Base-by-base conservation (phyloP, 1,140 invertebrate genomes). In the Drosophila lowei region DNA sequence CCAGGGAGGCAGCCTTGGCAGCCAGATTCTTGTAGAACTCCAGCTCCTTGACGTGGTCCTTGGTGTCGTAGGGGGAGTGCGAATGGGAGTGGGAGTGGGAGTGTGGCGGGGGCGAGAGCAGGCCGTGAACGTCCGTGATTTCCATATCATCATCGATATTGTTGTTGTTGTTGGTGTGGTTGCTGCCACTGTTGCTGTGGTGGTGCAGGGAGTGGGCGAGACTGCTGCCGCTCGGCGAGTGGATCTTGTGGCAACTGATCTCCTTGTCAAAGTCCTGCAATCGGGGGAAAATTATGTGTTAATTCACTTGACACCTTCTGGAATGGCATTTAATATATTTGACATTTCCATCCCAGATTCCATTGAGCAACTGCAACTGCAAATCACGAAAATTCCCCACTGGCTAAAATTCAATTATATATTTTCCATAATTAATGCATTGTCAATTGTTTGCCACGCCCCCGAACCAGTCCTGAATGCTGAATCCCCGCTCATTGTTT, bases 11-110 rank as follows among this genome's bases (percentile, higher is more conserved):
- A 6, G 89, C 89, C 49, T 90, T 90, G 38, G 89, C 89, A 0
- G 89, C 89, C 28, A 90, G 71, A 62, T 80, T 90, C 67, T 90
- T 90, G 55, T 90, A 90, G 60, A 90, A 90, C 67, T 90, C 89
- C 64, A 90, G 52, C 48, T 90, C 89, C 53, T 90, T 90, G 49
- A 89, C 79, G 30, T 90, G 89, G 55, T 90, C 89, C 65, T 90
- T 90, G 44, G 50, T 66, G 25, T 84, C 85, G 41, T 88, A 86
- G 11, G 63, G 62, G 6, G 80, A 84, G n/a, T 63, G 34, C 11
- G 30, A 34, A 1, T 38, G 34, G 15, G 75, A 78, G 28, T 56
- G 61, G 11, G 89, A 81, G 23, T 89, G 84, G 8, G 77, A 77
- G 9, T 67, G 67, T 18, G 63, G 66, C 48, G 81, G 73, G 13